Evolutionary conservation across 2,797 vertebrate genomes (phyloP), one percentile per base, ranked within the genome.

Genomic region (Helostoma temminkii): DNA sequence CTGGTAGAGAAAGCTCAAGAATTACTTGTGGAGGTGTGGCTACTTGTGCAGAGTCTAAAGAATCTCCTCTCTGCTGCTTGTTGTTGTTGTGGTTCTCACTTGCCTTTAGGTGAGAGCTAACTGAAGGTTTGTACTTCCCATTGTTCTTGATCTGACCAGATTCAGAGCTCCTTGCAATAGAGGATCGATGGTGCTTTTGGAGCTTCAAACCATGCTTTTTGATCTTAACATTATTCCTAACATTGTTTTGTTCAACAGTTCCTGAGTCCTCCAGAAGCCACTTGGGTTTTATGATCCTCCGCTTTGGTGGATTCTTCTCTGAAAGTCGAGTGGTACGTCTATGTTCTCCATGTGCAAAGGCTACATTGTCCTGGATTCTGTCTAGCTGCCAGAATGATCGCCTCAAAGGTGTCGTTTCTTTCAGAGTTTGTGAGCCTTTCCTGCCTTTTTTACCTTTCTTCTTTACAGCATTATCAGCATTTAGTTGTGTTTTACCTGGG

Each of bases 261-360:
- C 89, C 93, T 0, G 93, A 90, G 84, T 94, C 94, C 53, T 94
- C 91, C 64, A 94, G 54, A 43, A 95, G 92, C 94, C 94, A 95
- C 60, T 71, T 91, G 34, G 94, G 94, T 68, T 83, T 92, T 59
- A 91, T 86, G 21, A 94, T 94, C 67, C 78, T 87, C n/a, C 93
- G 92, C 80, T 95, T 95, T 2, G 92, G 80, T 1, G 80, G 86
- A 49, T 87, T 92, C 64, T 90, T 93, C 47, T 93, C 93, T 0
- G 88, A 88, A 24, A 93, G 88, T 5, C 93, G 78, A 0, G 93
- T 93, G 0, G 87, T 88, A 14, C 93, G 93, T 34, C 90, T 82
- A 3, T 87, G 87, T 39, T 89, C 88, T 18, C 87, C 86, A 34
- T 66, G 75, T n/a, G 71, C 76, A 21, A 67, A 37, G 36, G 80